A percentile compares a stretch with the other conserved stretches of the same genome.
phyloP scores from a whole-genome alignment of 2,888 invertebrate genomes.

The Galerucella nymphaeae region DNA sequence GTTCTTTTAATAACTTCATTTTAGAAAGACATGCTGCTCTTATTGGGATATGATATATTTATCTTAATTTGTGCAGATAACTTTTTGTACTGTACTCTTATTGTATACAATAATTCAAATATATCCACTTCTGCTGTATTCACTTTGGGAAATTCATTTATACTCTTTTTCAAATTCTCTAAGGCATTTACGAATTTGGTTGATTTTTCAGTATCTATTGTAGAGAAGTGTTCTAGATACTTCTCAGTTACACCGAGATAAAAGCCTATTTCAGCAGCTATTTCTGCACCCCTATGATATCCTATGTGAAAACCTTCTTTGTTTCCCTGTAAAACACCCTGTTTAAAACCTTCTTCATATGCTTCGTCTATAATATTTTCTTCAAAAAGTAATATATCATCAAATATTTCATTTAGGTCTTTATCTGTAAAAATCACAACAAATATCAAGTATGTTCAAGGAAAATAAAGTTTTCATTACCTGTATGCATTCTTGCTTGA shows the following conservation, averaged over 20 bases:
- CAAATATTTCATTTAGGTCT: slow-evolving; percentile 81
- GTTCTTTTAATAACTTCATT: slow-evolving; percentile 58
- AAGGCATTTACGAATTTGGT: slow-evolving; percentile 70
- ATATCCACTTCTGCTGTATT: slow-evolving; percentile 78
- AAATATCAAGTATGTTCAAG: background rate
- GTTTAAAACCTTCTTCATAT: slow-evolving; percentile 75
- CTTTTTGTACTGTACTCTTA: slow-evolving; percentile 77
- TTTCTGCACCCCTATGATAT: slow-evolving; percentile 79
- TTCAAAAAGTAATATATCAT: slow-evolving; percentile 77
- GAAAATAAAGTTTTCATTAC: background rate
- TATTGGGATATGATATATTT: slow-evolving; percentile 67
- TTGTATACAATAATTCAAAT: slow-evolving; percentile 70
- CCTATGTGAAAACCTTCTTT: slow-evolving; percentile 80
- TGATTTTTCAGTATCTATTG: slow-evolving; percentile 59
- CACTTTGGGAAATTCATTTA: slow-evolving; percentile 71
- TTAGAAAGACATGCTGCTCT: slow-evolving; percentile 71
- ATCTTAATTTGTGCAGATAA: slow-evolving; percentile 76
- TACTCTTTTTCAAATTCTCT: slow-evolving; percentile 65
- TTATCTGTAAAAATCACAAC: slow-evolving; percentile 56
- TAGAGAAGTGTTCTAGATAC: slow-evolving; percentile 46
- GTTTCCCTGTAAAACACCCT: slow-evolving; percentile 73
- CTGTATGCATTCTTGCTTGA: slow-evolving; percentile 1
- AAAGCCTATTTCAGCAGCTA: slow-evolving; percentile 83
- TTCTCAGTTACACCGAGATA: slow-evolving; percentile 73
- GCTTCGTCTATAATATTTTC: slow-evolving; percentile 72